Base-by-base conservation (phyloP, 2,888 invertebrate species). In the Chloromyia formosa region DNA sequence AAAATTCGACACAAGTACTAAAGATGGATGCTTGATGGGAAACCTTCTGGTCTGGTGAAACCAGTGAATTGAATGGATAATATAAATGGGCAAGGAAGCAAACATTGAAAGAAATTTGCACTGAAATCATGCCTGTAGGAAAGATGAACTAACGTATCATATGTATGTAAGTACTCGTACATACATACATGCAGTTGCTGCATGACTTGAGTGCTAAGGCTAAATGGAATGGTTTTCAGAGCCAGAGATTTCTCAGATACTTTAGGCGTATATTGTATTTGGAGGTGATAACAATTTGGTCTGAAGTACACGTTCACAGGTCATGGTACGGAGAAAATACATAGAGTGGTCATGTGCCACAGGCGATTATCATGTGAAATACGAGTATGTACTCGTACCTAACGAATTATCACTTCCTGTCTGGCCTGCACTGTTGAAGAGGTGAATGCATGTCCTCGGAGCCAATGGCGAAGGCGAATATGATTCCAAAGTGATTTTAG, bases 211-310 rank as follows among this genome's bases (percentile, higher is more conserved):
- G n/a, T 53, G 53, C 53, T 53, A 18, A 10, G 18, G 42, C 9
- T 66, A 9, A 66, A 22, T 66, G 66, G 45, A 49, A 45, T 66
- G 49, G 16, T n/a, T 42, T 35, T 35, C 27, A 35, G 3, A 35
- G 27, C 27, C 27, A 35, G 2, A 35, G 3, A 35, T 2, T 35
- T 35, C 27, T 35, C 27, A 35, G 27, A 35, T 35, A 35, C 27
- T 35, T 35, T 4, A 7, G 27, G 7, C 3, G 49, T 27, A 27
- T 27, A 61, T 49, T 22, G 49, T 22, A 20, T 9, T 66, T 9
- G 22, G 49, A 45, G 66, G 66, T 66, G 66, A 66, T 66, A 66
- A 66, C 66, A 22, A 66, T 23, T 66, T 18, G 4, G 2, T 5
- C 49, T 49, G 45, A 22, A 49, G 45, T 62, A 18, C 49, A 45